Conservation (phyloP, 2,888 invertebrate species). For the Penaeus monodon region DNA sequence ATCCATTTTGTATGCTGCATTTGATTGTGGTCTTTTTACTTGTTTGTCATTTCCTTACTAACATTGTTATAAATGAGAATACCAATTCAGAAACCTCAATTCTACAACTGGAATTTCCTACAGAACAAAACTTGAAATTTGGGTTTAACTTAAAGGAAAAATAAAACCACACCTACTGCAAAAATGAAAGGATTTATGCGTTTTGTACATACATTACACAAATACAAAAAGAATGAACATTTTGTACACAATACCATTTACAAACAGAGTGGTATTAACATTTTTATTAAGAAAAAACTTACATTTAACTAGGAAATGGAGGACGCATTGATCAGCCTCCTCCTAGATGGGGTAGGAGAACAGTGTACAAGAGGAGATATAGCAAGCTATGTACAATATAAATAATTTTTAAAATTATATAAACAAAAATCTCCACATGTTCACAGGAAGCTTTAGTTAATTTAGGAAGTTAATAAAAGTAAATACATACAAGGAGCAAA, state of each 20-base stretch:
- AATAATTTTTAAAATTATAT: conserved; percentile 52
- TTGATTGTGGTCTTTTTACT: too few species aligned
- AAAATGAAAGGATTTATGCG: conserved; percentile 63
- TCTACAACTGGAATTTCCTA: conserved; percentile 5
- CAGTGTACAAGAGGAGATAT: conserved; percentile 55
- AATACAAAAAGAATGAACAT: conserved; percentile 64
- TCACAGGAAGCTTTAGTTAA: conserved; percentile 39
- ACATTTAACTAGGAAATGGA: conserved; percentile 60
- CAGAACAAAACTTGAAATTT: background rate
- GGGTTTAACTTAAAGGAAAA: conserved; percentile 6
- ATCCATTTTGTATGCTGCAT: too few species aligned
- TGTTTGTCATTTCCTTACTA: too few species aligned
- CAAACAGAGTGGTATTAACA: conserved; percentile 64
- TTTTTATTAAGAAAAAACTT: conserved; percentile 62
- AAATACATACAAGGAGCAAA: conserved; percentile 30
- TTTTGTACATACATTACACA: conserved; percentile 64
- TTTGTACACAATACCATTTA: conserved; percentile 64
- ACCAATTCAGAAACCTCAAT: background rate
- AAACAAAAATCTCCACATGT: conserved; percentile 52
- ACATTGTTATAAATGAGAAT: background rate
- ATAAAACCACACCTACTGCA: conserved; percentile 53
- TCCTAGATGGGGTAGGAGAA: conserved; percentile 56
- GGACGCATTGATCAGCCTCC: conserved; percentile 39
- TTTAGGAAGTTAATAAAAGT: conserved; percentile 28
- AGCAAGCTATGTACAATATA: conserved; percentile 61